Evolutionary conservation across 1,140 invertebrate species (phyloP), one percentile per base, ranked within the genome.

Genomic region (Drosophila suzukii): DNA sequence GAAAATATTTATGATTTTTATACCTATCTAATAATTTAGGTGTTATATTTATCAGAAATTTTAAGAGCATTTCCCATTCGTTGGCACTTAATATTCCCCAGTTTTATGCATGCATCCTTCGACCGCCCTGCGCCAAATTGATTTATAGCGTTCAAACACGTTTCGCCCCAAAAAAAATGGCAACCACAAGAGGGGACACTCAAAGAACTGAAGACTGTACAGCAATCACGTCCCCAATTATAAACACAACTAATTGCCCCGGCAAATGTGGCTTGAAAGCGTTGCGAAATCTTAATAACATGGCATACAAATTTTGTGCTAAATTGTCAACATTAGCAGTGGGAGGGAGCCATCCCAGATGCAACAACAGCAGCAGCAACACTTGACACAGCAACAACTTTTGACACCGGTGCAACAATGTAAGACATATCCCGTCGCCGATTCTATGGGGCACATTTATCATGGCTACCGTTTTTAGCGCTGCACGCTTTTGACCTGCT

Each of bases 91-190:
- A 38, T 41, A 12, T 6, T 11, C 3, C 4, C 6, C 24, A 10
- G 27, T 32, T 57, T 81, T 79, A 79, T 79, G 79, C 71, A 76
- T 70, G 79, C 71, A 62, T 85, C 73, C 74, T 75, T 88, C 58
- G 62, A 43, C 54, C 51, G 51, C 72, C 75, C 72, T 79, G 51
- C 51, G 59, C 62, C 66, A 89, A 88, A 88, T 88, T 88, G 83
- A 88, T 88, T 88, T 88, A 88, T 89, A 80, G 84, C 84, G 79
- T 74, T 89, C 84, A 75, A 88, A 77, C 83, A 83, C 78, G 84
- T 68, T 67, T 62, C 51, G 59, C 75, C 50, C 58, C 15, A 60
- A 73, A 86, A 73, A 81, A 27, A 30, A 4, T 13, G 5, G 30
- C 27, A 36, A 51, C 49, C 57, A 27, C 20, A 62, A 56, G 60